Conservation (phyloP, 2,797 vertebrate genomes). For the Xerus rutilus region DNA sequence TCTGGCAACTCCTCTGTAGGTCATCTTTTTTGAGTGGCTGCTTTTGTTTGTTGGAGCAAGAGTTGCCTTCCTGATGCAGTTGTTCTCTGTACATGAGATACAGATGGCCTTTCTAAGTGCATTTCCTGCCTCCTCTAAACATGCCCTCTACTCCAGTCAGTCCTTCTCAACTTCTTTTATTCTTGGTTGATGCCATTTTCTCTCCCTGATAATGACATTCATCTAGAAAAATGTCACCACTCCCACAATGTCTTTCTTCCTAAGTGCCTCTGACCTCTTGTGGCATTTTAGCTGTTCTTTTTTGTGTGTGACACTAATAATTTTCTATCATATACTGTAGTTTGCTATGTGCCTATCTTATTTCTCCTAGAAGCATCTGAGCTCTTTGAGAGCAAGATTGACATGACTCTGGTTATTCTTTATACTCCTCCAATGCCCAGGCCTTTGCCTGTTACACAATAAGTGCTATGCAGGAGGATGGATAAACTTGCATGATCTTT, state of each 20-base stretch:
- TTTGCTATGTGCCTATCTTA: background rate
- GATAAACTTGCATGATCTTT: background rate
- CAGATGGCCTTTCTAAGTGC: background rate
- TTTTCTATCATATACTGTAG: background rate
- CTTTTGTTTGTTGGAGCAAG: background rate
- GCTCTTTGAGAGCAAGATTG: background rate
- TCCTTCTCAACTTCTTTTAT: background rate
- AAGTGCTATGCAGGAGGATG: background rate
- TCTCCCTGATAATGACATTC: background rate
- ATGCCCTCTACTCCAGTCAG: background rate
- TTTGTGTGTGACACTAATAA: background rate
- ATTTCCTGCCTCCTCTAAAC: background rate
- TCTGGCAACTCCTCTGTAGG: background rate
- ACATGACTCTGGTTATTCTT: background rate
- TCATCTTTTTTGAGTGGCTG: background rate
- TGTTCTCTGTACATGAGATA: background rate
- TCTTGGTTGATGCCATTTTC: slow-evolving; percentile 21
- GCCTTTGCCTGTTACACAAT: background rate
- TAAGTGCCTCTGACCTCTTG: background rate
- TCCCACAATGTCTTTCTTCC: background rate
- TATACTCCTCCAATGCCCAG: background rate
- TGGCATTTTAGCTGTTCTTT: background rate
- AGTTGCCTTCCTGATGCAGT: background rate
- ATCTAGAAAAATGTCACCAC: background rate
- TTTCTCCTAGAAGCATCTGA: background rate